phyloP scores from a whole-genome alignment of 2,888 invertebrate genomes.

The Pseudeuparius sepicola region DNA sequence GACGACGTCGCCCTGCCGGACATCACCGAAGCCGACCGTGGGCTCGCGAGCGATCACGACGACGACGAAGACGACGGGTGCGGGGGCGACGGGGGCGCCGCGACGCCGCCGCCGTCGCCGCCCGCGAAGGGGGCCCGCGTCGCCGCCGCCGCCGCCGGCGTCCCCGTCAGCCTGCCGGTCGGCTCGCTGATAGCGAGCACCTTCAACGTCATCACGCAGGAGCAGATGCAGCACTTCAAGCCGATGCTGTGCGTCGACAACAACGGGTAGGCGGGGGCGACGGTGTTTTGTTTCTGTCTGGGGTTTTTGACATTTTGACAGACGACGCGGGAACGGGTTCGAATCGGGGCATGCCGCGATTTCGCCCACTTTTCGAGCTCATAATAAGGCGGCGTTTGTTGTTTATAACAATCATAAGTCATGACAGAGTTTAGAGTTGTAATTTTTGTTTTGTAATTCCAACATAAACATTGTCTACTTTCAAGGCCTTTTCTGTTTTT shows the following conservation, averaged over 20 bases:
- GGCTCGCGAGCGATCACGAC: conserved; percentile 53
- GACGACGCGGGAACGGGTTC: too few species aligned
- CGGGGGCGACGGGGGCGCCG: conserved; percentile 44
- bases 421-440: too few species aligned
- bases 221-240: conserved; percentile 74
- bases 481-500: too few species aligned
- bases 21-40: conserved; percentile 62
- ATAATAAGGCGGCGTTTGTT: too few species aligned
- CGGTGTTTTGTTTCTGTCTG: too few species aligned
- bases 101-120: conserved; percentile 36
- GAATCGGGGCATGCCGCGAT: too few species aligned
- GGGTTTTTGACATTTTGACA: too few species aligned
- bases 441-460: too few species aligned
- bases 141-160: conserved; percentile 39
- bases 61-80: conserved; percentile 38
- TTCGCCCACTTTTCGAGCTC: too few species aligned
- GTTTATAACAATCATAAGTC: too few species aligned
- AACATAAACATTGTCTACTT: too few species aligned
- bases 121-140: conserved; percentile 35
- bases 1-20: conserved; percentile 60
- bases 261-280: too few species aligned
- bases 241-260: conserved; percentile 80
- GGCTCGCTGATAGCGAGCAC: conserved; percentile 73
- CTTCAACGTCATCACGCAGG: conserved; percentile 78
- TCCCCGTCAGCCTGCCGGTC: conserved; percentile 62